A percentile compares a stretch with the other conserved stretches of the same genome.
Conservation (phyloP, 2,113 vertebrate species). For the Oreocharis arfaki region DNA sequence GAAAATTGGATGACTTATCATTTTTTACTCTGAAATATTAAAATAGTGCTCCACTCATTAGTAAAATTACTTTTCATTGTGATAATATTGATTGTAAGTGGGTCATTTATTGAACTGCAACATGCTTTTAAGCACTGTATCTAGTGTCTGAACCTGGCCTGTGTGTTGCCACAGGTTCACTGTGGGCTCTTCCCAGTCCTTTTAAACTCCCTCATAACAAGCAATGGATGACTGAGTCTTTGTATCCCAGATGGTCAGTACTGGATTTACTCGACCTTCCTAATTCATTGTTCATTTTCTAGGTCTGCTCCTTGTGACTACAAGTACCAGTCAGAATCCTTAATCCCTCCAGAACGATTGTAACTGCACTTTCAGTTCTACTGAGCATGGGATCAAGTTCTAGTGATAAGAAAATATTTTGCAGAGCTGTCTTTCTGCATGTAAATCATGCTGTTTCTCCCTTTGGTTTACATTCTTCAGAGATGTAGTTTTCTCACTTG, state of each 20-base stretch:
- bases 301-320: neutral
- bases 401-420: neutral
- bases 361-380: neutral
- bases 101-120: neutral
- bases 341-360: neutral
- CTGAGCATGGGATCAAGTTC: neutral
- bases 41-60: neutral
- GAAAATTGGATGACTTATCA: neutral
- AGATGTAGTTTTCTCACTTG: neutral
- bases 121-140: neutral
- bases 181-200: neutral
- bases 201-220: neutral
- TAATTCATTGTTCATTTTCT: neutral
- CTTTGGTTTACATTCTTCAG: neutral
- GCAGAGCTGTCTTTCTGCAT: neutral
- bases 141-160: neutral
- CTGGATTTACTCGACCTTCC: neutral
- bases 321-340: neutral
- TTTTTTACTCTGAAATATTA: neutral
- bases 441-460: neutral
- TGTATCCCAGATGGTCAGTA: neutral
- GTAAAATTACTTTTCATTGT: neutral
- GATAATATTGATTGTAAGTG: neutral
- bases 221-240: neutral
- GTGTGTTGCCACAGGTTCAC: neutral